Evolutionary conservation across 2,113 vertebrate genomes (phyloP).

Genomic region (Pomatorhinus ruficollis): DNA sequence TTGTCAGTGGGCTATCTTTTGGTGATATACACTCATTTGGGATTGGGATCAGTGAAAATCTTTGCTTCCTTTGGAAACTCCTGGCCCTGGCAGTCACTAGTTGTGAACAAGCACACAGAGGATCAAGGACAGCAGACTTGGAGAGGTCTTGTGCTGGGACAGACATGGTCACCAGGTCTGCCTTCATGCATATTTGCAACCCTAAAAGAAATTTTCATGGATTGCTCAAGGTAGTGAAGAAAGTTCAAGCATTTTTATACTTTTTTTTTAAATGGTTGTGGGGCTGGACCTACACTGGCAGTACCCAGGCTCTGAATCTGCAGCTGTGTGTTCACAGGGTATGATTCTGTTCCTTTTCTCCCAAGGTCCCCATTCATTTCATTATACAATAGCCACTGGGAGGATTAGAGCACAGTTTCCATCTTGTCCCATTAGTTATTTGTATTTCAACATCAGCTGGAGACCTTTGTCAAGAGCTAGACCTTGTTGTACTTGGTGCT

Average conservation of each 20-base stretch:
- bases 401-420: conserved; percentile 45
- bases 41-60: not conserved
- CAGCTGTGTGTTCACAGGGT: not conserved
- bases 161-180: not conserved
- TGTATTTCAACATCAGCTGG: conserved; percentile 55
- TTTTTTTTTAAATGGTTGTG: rapidly evolving
- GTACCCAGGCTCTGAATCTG: not conserved
- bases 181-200: not conserved
- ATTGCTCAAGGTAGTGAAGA: not conserved
- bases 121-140: not conserved
- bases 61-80: not conserved
- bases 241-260: not conserved
- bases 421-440: conserved; percentile 49
- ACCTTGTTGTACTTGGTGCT: conserved; percentile 40
- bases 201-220: not conserved
- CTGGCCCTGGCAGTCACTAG: not conserved
- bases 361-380: not conserved
- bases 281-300: not conserved
- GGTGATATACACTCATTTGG: not conserved
- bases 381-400: conserved; percentile 7
- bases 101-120: not conserved
- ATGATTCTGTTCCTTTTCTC: not conserved
- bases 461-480: conserved; percentile 58
- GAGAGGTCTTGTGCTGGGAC: not conserved
- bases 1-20: not conserved